Base-by-base conservation (phyloP, 2,888 invertebrate species). In the Drosophila barbarae region DNA sequence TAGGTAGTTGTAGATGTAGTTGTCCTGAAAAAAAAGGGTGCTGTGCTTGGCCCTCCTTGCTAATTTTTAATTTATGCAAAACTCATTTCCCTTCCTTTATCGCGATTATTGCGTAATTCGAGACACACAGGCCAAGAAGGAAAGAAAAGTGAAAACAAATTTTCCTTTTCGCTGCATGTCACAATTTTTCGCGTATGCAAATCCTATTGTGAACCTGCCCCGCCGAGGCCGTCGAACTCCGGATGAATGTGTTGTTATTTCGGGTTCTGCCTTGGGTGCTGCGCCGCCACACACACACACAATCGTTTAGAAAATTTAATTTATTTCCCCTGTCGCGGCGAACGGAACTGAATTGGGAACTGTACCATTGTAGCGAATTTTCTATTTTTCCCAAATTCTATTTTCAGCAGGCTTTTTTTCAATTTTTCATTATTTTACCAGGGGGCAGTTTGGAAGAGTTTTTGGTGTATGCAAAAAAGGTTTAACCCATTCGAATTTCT, bases 221-320 rank as follows among this genome's bases (percentile, higher is more conserved):
- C 18, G 46, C 69, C 61, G 71, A 72, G 52, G 70, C 50, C 65
- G 35, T 69, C 63, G 41, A 38, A 60, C 64, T 47, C 30, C 38
- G 61, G 61, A 47, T 69, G 52, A 41, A 53, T 66, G 49, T 55
- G 28, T 57, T 44, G 46, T 50, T 51, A 50, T 42, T 46, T 12
- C 34, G 57, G 49, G 28, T 21, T 23, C 46, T 47, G 83, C 77
- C 77, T 77, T 69, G 80, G 80, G 63, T 70, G 70, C 53, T 70
- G 69, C 53, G 49, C 56, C 36, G 63, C 68, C 51, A 56, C 72
- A 70, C 64, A 70, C 64, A 18, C 18, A 81, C 67, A 81, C 83
- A 83, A 74, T 84, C 85, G 84, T 75, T 76, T 80, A 76, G 74
- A 82, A 84, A 84, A 85, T 85, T 81, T 76, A 84, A 84, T 84